Percentiles rank a stretch among this genome's conserved stretches.
Conservation (phyloP, 2,113 vertebrate genomes). For the Osmerus eperlanus region DNA sequence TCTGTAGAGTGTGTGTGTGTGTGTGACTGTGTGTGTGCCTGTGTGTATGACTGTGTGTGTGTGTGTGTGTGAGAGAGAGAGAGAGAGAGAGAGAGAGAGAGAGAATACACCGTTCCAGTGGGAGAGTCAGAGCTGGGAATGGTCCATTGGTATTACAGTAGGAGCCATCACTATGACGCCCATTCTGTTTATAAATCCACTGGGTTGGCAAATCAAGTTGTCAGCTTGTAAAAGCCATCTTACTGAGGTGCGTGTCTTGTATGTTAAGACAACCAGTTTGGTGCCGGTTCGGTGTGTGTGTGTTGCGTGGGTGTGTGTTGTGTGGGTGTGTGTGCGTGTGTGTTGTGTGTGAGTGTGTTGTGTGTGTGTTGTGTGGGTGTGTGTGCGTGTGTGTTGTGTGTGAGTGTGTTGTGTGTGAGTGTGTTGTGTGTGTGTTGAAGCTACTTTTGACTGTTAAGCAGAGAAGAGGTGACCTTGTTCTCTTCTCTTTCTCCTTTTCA, state of each 20-base stretch:
- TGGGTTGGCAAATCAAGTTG: slow-evolving; percentile 56
- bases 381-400: too few species aligned
- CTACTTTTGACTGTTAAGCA: neutral
- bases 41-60: neutral
- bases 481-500: neutral
- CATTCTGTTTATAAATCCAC: slow-evolving; percentile 57
- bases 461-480: slow-evolving; percentile 56
- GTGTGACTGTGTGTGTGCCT: neutral
- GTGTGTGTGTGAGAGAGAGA: neutral
- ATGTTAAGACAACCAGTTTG: slow-evolving; percentile 27
- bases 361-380: too few species aligned
- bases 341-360: too few species aligned
- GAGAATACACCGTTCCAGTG: slow-evolving; percentile 37
- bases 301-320: slow-evolving; percentile 5
- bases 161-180: slow-evolving; percentile 25
- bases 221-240: slow-evolving; percentile 56
- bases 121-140: slow-evolving; percentile 30
- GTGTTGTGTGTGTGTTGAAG: slow-evolving; percentile 26
- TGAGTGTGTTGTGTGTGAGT: too few species aligned
- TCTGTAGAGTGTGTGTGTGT: too few species aligned
- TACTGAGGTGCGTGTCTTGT: slow-evolving; percentile 20
- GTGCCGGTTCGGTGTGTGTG: neutral
- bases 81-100: slow-evolving; percentile 7
- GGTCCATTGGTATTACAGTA: slow-evolving; percentile 36
- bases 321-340: slow-evolving; percentile 6